These are phyloP conservation scores for Neolamprologus devosi DNA, from an alignment of 2,113 vertebrate genomes.

Conservation along the genomic window DNA sequence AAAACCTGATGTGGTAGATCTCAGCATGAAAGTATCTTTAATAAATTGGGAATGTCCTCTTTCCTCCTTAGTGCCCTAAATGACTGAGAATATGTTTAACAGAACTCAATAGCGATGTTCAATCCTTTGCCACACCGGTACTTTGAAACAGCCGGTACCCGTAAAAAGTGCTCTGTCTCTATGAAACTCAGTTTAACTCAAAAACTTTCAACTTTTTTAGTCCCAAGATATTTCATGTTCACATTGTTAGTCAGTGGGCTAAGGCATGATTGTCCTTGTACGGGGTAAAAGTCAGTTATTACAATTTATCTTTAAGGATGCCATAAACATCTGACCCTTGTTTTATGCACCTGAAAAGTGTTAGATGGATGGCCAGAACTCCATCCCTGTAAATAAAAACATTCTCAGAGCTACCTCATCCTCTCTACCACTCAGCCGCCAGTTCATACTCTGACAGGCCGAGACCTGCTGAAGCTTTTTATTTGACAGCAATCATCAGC, in stretches of 20 bases:
- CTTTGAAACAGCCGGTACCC: neutral
- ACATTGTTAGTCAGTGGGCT: neutral
- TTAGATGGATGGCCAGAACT: neutral
- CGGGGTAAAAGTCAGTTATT: neutral
- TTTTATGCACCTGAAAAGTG: neutral
- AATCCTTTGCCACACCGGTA: neutral
- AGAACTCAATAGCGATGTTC: neutral
- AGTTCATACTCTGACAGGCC: neutral
- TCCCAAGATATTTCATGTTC: neutral
- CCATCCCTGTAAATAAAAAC: neutral
- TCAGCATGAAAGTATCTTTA: neutral
- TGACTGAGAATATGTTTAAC: neutral
- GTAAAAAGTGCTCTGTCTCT: neutral
- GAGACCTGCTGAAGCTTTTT: neutral
- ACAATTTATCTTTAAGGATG: neutral
- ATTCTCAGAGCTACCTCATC: neutral
- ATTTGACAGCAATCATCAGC: neutral
- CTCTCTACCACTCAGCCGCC: neutral
- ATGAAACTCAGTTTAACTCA: neutral
- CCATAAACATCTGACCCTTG: neutral
- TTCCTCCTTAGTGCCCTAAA: neutral
- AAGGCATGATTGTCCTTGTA: neutral
- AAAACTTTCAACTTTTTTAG: neutral
- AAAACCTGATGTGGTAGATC: neutral
- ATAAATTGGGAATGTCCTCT: rapidly evolving